Evolutionary conservation across 2,888 invertebrate genomes (phyloP).

Genomic region (Perizoma affinitatum): DNA sequence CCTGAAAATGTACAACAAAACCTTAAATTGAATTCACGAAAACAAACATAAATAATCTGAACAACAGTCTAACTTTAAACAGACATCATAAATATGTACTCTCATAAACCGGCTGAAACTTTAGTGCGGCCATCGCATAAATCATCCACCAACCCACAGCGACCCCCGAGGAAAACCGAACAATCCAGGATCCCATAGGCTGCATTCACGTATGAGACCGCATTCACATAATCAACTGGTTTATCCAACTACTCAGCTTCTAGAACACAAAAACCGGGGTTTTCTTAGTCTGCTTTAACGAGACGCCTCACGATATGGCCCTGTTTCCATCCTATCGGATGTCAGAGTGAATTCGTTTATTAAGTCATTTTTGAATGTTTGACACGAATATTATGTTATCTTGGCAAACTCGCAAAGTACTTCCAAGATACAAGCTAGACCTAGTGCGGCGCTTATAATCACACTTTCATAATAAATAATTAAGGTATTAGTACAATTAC

Average conservation of each 20-base stretch:
- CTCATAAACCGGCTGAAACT: constrained; percentile 63
- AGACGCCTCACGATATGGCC: no score
- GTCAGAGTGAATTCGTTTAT: no score
- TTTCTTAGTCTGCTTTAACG: no score
- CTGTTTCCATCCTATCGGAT: no score
- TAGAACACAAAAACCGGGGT: no score
- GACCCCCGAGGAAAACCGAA: constrained; percentile 21
- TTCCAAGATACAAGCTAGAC: no score
- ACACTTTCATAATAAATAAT: no score
- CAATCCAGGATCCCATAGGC: constrained; percentile 24
- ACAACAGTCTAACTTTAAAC: constrained; percentile 59
- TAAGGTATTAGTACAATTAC: no score
- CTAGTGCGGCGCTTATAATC: no score
- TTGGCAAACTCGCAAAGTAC: no score
- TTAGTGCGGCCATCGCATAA: constrained; percentile 52
- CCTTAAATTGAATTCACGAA: constrained; percentile 44
- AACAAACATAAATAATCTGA: constrained; percentile 51
- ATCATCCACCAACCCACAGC: constrained; percentile 44
- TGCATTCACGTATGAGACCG: constrained; percentile 18
- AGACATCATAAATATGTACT: constrained; percentile 63
- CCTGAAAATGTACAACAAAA: constrained; percentile 29
- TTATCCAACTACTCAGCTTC: not conserved
- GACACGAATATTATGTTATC: no score
- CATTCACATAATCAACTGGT: not conserved
- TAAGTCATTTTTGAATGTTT: no score